Evolutionary conservation across 2,113 vertebrate genomes (phyloP).

Genomic region (Chascanopsetta lugubris): DNA sequence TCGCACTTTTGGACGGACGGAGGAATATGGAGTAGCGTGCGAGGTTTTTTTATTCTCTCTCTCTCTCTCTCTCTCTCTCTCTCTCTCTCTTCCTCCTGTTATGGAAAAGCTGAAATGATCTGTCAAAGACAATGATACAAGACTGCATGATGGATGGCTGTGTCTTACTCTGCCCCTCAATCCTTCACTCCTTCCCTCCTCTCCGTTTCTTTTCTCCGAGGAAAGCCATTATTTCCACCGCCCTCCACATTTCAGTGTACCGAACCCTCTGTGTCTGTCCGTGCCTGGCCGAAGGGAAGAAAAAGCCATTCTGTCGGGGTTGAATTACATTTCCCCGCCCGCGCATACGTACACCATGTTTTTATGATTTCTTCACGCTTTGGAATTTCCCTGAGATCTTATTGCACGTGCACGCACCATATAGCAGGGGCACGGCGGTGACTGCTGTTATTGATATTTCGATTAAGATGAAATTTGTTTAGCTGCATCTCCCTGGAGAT

Average conservation of each 20-base stretch:
- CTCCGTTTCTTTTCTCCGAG: constrained; percentile 40
- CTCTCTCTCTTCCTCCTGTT: no score
- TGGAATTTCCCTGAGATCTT: constrained; percentile 64
- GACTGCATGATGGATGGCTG: constrained; percentile 73
- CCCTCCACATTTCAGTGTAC: constrained; percentile 61
- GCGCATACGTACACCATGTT: constrained; percentile 26
- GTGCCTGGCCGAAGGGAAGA: constrained; percentile 60
- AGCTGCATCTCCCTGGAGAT: constrained; percentile 53
- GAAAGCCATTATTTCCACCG: constrained; percentile 68
- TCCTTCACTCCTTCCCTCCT: constrained; percentile 51
- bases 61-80: neutral
- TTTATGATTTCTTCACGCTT: constrained; percentile 46
- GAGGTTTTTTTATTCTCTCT: constrained; percentile 1
- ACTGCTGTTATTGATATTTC: constrained; percentile 68
- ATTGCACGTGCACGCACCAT: constrained; percentile 35
- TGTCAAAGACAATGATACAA: constrained; percentile 76
- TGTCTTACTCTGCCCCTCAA: constrained; percentile 63
- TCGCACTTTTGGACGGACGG: constrained; percentile 43
- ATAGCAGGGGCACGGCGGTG: constrained; percentile 13
- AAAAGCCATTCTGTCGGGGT: constrained; percentile 63
- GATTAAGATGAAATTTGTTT: constrained; percentile 71
- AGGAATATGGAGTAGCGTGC: constrained; percentile 1
- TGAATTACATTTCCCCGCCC: constrained; percentile 63
- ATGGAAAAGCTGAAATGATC: constrained; percentile 70
- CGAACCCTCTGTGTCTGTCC: constrained; percentile 62